phyloP scores from a whole-genome alignment of 1,140 invertebrate genomes.

The Hyles euphorbiae region DNA sequence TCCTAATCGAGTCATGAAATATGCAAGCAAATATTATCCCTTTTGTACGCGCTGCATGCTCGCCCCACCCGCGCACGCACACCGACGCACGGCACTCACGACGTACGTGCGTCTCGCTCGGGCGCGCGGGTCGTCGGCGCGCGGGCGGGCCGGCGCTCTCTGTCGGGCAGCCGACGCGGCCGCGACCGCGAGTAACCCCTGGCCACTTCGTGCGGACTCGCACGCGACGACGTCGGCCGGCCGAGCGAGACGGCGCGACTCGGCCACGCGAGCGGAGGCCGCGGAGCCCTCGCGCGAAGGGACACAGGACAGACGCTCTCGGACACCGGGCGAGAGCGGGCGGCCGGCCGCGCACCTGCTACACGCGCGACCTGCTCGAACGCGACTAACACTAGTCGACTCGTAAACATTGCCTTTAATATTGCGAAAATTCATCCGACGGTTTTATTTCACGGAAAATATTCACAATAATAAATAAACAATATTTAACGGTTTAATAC shows the following conservation, averaged over 20 bases:
- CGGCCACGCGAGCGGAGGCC: conserved; percentile 60
- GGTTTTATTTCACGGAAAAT: conserved; percentile 7
- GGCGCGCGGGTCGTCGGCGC: conserved; percentile 33
- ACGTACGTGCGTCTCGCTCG: conserved; percentile 52
- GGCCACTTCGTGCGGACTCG: conserved; percentile 66
- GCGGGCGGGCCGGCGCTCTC: conserved; percentile 41
- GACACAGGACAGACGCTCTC: conserved; percentile 75
- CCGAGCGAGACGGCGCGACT: conserved; percentile 60
- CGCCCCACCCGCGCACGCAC: conserved; percentile 73
- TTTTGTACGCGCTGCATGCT: conserved; percentile 72
- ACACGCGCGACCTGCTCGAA: conserved; percentile 55
- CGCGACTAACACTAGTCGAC: conserved; percentile 33
- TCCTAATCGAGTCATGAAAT: conserved; percentile 75
- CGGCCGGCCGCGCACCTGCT: conserved; percentile 67
- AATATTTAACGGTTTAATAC: too few relatives aligned
- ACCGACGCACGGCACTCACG: conserved; percentile 66
- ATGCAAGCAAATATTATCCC: conserved; percentile 75
- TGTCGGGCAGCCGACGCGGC: conserved; percentile 54
- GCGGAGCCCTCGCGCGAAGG: conserved; percentile 70
- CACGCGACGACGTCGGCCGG: conserved; percentile 68
- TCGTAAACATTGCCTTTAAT: conserved; percentile 43
- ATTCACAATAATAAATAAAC: not conserved
- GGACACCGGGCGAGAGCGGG: conserved; percentile 75
- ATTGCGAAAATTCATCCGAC: conserved; percentile 19
- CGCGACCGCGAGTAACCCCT: conserved; percentile 73